Base-by-base conservation (phyloP, 1,140 invertebrate species). In the Aphis gossypii region DNA sequence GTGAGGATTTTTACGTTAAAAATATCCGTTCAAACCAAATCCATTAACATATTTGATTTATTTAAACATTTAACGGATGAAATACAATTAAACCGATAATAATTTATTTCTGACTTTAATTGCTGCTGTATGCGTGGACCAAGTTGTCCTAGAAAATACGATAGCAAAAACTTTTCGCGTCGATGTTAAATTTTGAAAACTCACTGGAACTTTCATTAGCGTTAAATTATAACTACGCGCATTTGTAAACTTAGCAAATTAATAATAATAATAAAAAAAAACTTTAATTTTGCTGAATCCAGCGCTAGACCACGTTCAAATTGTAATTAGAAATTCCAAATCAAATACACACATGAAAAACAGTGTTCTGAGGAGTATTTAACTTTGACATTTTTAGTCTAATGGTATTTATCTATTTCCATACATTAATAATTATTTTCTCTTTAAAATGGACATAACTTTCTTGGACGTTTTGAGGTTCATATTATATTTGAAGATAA, bases 1-100 rank as follows among this genome's bases (percentile, higher is more conserved):
- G 46, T 88, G 30, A 88, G 14, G 30, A 21, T 46, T 44, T 87
- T 44, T 46, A n/a, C 4, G 9, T 76, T 76, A n/a, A 76, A 76
- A 76, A 76, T 38, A 14, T 20, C 30, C 1, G 4, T 87, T 5
- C 84, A 38, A 46, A 25, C 84, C 84, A 23, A 88, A 88, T 51
- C 8, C 86, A 48, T 88, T 88, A 88, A 48, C 86, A 48, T 46
- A 46, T 23, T 86, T 86, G 84, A 86, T 86, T 86, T 88, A 88
- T 88, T 88, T 88, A 87, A 48, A 46, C 35, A 87, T 46, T 30
- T 44, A 46, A n/a, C 30, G 84, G 11, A 87, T 38, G 11, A 48
- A 87, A 87, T 87, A 25, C 84, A 48, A 46, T 87, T 46, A 87
- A 87, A 87, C 44, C 23, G 30, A 87, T 87, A 48, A 46, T n/a